phyloP scores from a whole-genome alignment of 2,113 vertebrate genomes.

The Benitochromis conjunctus region DNA sequence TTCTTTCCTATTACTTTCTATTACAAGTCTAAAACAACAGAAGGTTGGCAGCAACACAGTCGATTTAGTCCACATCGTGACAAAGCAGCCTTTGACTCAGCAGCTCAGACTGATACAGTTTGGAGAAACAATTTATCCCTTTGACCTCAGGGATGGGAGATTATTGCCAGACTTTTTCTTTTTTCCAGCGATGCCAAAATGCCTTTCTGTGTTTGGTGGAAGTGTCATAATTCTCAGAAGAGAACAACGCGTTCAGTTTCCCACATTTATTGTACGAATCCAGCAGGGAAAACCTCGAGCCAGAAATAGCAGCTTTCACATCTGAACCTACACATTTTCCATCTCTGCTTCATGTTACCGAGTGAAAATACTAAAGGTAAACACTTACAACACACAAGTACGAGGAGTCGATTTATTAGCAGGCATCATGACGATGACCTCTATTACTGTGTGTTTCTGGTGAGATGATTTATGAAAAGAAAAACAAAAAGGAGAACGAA shows the following conservation, averaged over 20 bases:
- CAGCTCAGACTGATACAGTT: neutral
- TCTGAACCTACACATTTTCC: constrained; percentile 24
- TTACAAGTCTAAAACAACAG: neutral
- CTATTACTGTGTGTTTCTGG: neutral
- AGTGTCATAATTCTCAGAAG: neutral
- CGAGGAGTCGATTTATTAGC: neutral
- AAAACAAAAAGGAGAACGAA: neutral
- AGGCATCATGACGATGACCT: neutral
- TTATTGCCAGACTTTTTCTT: neutral
- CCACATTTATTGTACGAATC: neutral
- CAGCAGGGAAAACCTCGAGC: constrained; percentile 4
- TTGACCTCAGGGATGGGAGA: neutral
- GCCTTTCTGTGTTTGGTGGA: neutral
- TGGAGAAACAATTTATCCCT: neutral
- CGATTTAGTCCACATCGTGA: neutral
- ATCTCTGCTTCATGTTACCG: neutral
- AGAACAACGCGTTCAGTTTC: neutral
- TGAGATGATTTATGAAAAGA: neutral
- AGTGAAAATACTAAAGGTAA: neutral
- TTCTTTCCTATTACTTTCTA: neutral
- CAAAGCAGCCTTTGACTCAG: neutral
- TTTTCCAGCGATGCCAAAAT: neutral
- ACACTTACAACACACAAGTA: neutral
- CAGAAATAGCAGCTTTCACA: neutral
- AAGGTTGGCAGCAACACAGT: neutral